These are phyloP conservation scores for fruit fly (Drosophila melanogaster) DNA, from an alignment of 1,140 invertebrate genomes.

Conservation along the genomic window Release_6_plus_ISO1_MT NT_033779.5:1970001-1970500, in stretches of 20 bases:
- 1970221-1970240: slow-evolving; percentile 55
- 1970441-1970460: slow-evolving; percentile 37
- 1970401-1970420: slow-evolving; percentile 15
- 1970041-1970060: slow-evolving; percentile 71
- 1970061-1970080: slow-evolving; percentile 68
- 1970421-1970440: slow-evolving; percentile 48
- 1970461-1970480: slow-evolving; percentile 32
- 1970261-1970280: slow-evolving; percentile 39
- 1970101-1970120: slow-evolving; percentile 11
- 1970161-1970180: slow-evolving; percentile 18
- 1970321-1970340: slow-evolving; percentile 84
- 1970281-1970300: slow-evolving; percentile 61
- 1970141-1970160: slow-evolving; percentile 58
- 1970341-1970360: slow-evolving; percentile 81
- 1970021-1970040: slow-evolving; percentile 55
- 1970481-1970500: slow-evolving; percentile 42
- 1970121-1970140: slow-evolving; percentile 1
- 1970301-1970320: slow-evolving; percentile 82
- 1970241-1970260: slow-evolving; percentile 19
- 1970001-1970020: slow-evolving; percentile 28
- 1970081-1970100: slow-evolving; percentile 32
- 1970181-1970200: slow-evolving; percentile 24
- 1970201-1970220: slow-evolving; percentile 56
- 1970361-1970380: slow-evolving; percentile 64
- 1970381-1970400: slow-evolving; percentile 31